Evolutionary conservation across 1,140 invertebrate genomes (phyloP).

Genomic region (Zaprionus taronus): DNA sequence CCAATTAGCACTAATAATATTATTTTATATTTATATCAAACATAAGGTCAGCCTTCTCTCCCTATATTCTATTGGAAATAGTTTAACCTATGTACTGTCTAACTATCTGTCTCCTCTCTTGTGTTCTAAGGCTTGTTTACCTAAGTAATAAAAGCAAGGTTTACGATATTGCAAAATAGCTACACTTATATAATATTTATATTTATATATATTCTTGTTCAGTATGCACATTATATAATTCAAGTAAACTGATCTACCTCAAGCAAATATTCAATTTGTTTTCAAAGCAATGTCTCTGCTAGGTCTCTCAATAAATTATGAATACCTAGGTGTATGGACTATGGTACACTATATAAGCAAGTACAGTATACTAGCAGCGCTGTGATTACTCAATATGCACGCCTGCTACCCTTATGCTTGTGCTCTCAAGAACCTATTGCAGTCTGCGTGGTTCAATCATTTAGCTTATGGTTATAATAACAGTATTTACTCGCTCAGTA

Average conservation of each 20-base stretch:
- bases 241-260: not conserved
- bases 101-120: no score
- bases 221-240: not conserved
- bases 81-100: no score
- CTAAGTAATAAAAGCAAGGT: no score
- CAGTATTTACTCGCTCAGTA: conserved; percentile 5
- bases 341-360: not conserved
- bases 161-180: no score
- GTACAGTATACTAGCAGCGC: no score
- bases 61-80: no score
- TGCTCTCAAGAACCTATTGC: not conserved
- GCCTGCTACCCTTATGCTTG: not conserved
- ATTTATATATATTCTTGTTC: no score
- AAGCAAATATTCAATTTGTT: not conserved
- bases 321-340: not conserved
- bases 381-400: not conserved
- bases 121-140: no score
- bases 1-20: no score
- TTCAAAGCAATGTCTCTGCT: not conserved
- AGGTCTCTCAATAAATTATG: not conserved
- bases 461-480: conserved; percentile 8
- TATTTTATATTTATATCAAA: no score
- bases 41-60: no score
- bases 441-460: conserved; percentile 1
- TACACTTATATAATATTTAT: no score